A percentile compares a stretch with the other conserved stretches of the same genome.
These are phyloP conservation scores for Gambusia affinis DNA, from an alignment of 2,113 vertebrate species.

Conservation along the genomic window DNA sequence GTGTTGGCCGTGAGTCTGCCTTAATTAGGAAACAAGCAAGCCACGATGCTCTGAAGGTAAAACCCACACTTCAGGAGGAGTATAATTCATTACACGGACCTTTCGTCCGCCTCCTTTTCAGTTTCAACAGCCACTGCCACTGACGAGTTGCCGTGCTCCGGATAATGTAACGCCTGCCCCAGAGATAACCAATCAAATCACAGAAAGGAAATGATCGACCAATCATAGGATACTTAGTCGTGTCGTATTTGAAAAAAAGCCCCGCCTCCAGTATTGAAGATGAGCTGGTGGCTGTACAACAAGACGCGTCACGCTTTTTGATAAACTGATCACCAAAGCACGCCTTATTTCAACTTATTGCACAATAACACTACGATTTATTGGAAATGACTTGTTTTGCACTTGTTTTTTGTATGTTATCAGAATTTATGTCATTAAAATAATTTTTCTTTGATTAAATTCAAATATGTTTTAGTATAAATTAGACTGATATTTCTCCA, in stretches of 20 bases:
- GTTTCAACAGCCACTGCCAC: constrained; percentile 50
- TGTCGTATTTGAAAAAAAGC: background rate
- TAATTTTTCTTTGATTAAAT: background rate
- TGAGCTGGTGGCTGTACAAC: constrained; percentile 47
- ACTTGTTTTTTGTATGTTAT: too few species aligned
- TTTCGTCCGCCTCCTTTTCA: constrained; percentile 21
- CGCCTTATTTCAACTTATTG: constrained; percentile 13
- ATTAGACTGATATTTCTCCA: background rate
- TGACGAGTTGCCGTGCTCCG: constrained; percentile 26
- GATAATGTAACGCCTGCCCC: constrained; percentile 36
- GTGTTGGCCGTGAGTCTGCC: background rate
- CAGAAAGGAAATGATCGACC: constrained; percentile 7
- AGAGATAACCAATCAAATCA: constrained; percentile 38
- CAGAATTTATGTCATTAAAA: too few species aligned
- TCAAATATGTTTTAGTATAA: background rate
- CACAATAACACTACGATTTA: background rate
- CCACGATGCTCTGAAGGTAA: constrained; percentile 11
- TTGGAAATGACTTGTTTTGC: background rate
- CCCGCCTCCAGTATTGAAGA: constrained; percentile 35
- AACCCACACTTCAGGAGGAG: constrained; percentile 8
- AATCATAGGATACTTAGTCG: constrained; percentile 53
- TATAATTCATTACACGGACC: constrained; percentile 41
- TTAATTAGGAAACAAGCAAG: constrained; percentile 10
- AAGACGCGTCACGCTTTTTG: constrained; percentile 70
- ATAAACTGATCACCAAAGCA: constrained; percentile 30